Percentiles rank a stretch among this genome's conserved stretches.
Conservation (phyloP, 2,888 invertebrate genomes). For the Emesis russula region DNA sequence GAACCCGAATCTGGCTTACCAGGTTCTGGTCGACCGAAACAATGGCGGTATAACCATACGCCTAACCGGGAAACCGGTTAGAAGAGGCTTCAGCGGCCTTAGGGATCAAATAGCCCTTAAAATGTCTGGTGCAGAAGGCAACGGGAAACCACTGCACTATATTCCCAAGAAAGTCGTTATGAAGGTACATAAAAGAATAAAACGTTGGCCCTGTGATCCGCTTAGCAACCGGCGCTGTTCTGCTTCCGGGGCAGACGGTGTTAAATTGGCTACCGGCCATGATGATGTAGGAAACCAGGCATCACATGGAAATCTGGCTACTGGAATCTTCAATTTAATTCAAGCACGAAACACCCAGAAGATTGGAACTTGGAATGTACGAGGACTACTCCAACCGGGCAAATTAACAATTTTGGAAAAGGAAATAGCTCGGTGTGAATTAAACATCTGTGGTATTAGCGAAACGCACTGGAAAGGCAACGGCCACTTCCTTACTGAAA, state of each 20-base stretch:
- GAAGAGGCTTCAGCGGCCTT: too few relatives aligned
- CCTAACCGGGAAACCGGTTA: too few relatives aligned
- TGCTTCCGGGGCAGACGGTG: slow-evolving; percentile 63
- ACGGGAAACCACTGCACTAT: slow-evolving; percentile 60
- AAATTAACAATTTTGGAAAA: slow-evolving; percentile 66
- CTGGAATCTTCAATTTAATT: slow-evolving; percentile 62
- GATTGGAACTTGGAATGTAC: slow-evolving; percentile 79
- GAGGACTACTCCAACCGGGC: slow-evolving; percentile 58
- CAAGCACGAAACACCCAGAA: slow-evolving; percentile 54
- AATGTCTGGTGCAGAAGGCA: too few relatives aligned
- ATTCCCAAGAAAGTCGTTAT: slow-evolving; percentile 54
- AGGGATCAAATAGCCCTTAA: too few relatives aligned
- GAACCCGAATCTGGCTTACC: too few relatives aligned
- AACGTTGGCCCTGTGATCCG: slow-evolving; percentile 55
- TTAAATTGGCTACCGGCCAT: slow-evolving; percentile 74
- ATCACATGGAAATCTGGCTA: slow-evolving; percentile 65
- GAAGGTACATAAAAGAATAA: slow-evolving; percentile 17
- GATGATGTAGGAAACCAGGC: slow-evolving; percentile 70
- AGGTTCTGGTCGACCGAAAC: too few relatives aligned
- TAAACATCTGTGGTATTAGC: slow-evolving; percentile 62
- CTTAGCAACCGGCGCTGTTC: slow-evolving; percentile 67
- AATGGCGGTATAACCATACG: too few relatives aligned
- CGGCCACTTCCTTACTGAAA: slow-evolving; percentile 62
- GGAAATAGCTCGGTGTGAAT: slow-evolving; percentile 58
- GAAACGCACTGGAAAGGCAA: slow-evolving; percentile 77